A percentile compares a stretch with the other conserved stretches of the same genome.
phyloP scores from a whole-genome alignment of 2,888 invertebrate genomes.

The Cheilosia grossa region DNA sequence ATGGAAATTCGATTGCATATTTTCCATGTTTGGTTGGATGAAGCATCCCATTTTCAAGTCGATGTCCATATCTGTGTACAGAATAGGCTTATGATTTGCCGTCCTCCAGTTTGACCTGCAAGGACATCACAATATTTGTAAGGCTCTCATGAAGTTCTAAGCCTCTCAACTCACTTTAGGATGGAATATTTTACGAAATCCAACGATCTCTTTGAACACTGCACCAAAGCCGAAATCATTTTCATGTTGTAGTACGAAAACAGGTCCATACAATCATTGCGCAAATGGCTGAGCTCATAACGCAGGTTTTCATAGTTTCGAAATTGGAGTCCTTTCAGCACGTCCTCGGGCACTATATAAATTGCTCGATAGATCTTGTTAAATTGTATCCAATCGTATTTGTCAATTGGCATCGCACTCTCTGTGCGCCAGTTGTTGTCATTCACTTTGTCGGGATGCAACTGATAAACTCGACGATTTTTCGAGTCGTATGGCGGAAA shows the following conservation, averaged over 20 bases:
- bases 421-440: conserved; percentile 82
- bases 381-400: conserved; percentile 82
- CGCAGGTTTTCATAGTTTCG: conserved; percentile 86
- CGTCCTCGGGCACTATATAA: conserved; percentile 79
- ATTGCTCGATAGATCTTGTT: conserved; percentile 81
- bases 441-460: conserved; percentile 85
- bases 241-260: conserved; percentile 92
- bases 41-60: conserved; percentile 77
- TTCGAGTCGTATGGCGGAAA: conserved; percentile 83
- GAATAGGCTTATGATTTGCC: conserved; percentile 76
- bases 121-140: neutral
- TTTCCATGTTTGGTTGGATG: conserved; percentile 79
- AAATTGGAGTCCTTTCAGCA: conserved; percentile 82
- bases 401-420: conserved; percentile 80
- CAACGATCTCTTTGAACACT: conserved; percentile 89
- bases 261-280: conserved; percentile 91
- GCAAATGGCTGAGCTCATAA: conserved; percentile 85
- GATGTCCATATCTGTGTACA: conserved; percentile 79
- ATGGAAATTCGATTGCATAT: conserved; percentile 80
- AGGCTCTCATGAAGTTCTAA: neutral
- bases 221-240: conserved; percentile 89
- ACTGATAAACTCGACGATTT: conserved; percentile 85
- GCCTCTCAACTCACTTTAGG: conserved; percentile 76
- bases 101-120: conserved; percentile 79
- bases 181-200: conserved; percentile 87